phyloP scores from a whole-genome alignment of 2,797 vertebrate species.

The Periparus ater region DNA sequence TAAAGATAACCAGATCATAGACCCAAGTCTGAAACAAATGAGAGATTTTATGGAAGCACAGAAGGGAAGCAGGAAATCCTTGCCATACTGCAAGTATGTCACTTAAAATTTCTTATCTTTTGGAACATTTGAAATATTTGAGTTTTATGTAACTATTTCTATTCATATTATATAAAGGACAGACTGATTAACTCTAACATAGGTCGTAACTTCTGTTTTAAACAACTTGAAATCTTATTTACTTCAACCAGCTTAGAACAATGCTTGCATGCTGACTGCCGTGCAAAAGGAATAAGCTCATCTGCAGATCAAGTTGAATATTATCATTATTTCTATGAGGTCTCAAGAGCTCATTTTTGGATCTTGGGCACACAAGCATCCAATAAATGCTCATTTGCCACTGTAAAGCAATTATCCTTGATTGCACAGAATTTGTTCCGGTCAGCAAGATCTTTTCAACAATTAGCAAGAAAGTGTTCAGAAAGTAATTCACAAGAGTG shows the following conservation, averaged over 20 bases:
- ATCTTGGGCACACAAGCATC: rapidly evolving
- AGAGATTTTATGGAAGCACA: background rate
- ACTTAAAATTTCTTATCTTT: background rate
- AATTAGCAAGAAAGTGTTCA: background rate
- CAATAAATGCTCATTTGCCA: background rate
- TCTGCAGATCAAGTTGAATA: background rate
- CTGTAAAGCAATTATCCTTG: background rate
- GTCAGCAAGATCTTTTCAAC: background rate
- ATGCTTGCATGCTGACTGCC: background rate
- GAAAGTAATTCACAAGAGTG: background rate
- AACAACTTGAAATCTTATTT: background rate
- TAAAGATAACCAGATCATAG: background rate
- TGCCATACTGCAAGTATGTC: background rate
- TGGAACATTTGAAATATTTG: background rate
- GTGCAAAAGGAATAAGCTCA: background rate
- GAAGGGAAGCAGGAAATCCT: background rate
- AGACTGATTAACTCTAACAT: background rate
- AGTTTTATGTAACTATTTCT: background rate
- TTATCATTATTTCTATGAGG: background rate
- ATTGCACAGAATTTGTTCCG: background rate
- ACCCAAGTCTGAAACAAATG: background rate
- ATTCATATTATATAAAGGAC: background rate
- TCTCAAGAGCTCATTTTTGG: background rate
- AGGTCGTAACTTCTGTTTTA: background rate
- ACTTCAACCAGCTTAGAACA: background rate